A percentile compares a stretch with the other conserved stretches of the same genome.
Evolutionary conservation across 1,140 invertebrate genomes (phyloP).

Genomic region (Brachionus calyciflorus): DNA sequence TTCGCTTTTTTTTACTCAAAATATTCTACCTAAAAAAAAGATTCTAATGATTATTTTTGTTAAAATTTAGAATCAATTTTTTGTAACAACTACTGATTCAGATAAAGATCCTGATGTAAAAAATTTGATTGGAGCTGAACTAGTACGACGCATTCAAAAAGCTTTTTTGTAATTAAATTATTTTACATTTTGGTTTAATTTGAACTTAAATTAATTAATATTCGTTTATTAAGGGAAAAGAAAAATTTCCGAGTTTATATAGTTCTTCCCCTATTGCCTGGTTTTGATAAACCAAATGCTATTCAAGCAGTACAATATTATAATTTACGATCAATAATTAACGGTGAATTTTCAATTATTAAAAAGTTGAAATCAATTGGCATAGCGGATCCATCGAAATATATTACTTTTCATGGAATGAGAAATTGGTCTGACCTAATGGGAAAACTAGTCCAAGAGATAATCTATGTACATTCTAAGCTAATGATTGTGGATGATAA

Average conservation of each 20-base stretch:
- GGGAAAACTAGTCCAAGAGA: conserved; percentile 79
- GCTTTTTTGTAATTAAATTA: background rate
- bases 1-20: too few relatives aligned
- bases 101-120: background rate
- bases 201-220: too few relatives aligned
- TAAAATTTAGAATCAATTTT: conserved; percentile 43
- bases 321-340: conserved; percentile 88
- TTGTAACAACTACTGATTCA: background rate
- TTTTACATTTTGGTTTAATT: too few relatives aligned
- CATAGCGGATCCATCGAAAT: conserved; percentile 77
- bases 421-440: conserved; percentile 77
- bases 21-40: too few relatives aligned
- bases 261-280: conserved; percentile 87
- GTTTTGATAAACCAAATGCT: conserved; percentile 83
- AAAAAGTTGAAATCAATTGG: conserved; percentile 61
- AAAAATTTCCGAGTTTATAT: conserved; percentile 84
- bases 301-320: conserved; percentile 85
- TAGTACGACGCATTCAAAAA: background rate
- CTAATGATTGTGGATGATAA: conserved; percentile 74
- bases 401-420: conserved; percentile 89
- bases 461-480: conserved; percentile 95
- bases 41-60: too few relatives aligned
- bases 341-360: conserved; percentile 63
- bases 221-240: conserved; percentile 56
- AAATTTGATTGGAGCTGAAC: background rate